These are phyloP conservation scores for Apomyelois bistriatella DNA, from an alignment of 2,888 invertebrate species.

Conservation along the genomic window DNA sequence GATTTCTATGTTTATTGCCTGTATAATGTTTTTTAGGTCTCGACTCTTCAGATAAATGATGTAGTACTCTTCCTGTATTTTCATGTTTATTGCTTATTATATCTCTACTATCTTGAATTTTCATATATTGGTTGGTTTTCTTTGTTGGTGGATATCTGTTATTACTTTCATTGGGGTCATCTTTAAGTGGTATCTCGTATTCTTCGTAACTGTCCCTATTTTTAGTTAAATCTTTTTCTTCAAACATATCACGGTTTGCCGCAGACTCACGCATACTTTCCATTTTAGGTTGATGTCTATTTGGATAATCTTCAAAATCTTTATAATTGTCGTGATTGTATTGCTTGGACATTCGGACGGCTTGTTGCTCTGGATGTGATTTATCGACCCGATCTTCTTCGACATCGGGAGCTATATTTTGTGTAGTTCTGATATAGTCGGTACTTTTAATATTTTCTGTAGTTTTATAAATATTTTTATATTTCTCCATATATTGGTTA, in stretches of 20 bases:
- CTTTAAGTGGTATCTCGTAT: constrained; percentile 42
- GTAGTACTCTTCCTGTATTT: background rate
- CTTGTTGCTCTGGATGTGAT: no score
- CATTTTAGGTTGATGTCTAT: background rate
- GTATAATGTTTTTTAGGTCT: constrained; percentile 9
- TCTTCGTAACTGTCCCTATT: constrained; percentile 52
- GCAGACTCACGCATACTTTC: background rate
- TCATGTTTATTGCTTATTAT: background rate
- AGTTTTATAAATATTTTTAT: background rate
- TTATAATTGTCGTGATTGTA: no score
- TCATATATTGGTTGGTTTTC: background rate
- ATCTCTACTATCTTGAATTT: background rate
- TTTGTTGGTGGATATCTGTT: constrained; percentile 18
- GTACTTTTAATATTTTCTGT: background rate
- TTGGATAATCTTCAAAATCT: background rate
- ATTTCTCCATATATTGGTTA: constrained; percentile 19
- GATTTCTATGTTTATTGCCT: background rate
- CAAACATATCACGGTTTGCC: background rate
- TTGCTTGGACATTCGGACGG: no score
- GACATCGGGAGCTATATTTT: no score
- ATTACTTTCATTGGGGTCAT: constrained; percentile 25
- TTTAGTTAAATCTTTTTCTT: constrained; percentile 11
- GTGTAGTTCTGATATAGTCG: no score
- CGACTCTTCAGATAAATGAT: background rate
- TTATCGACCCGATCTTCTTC: no score